phyloP scores from a whole-genome alignment of 2,888 invertebrate genomes.

The Gisinianus flammeolus region DNA sequence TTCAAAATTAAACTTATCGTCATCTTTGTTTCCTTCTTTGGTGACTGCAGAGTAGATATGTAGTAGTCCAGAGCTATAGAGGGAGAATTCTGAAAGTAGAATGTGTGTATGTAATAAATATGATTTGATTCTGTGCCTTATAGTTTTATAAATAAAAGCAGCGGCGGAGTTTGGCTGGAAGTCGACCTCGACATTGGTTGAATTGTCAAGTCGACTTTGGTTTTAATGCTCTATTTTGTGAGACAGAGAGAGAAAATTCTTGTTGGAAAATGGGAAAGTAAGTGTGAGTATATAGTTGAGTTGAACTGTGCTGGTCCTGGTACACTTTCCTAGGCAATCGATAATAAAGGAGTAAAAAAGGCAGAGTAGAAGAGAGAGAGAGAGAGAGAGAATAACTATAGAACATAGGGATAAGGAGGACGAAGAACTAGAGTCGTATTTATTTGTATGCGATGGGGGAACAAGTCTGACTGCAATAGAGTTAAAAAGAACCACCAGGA shows the following conservation, averaged over 20 bases:
- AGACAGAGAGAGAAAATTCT: not conserved
- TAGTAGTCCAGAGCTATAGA: not conserved
- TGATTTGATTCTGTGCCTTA: not conserved
- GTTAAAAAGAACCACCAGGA: not conserved
- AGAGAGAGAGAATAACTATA: not conserved
- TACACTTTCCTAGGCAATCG: constrained; percentile 19
- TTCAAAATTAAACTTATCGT: not conserved
- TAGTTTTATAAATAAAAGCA: not conserved
- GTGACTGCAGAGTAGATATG: not conserved
- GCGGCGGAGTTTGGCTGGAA: not conserved
- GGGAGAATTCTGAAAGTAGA: not conserved
- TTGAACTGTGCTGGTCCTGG: not conserved
- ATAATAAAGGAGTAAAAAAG: constrained; percentile 23
- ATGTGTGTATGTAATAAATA: too few species aligned
- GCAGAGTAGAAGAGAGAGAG: not conserved
- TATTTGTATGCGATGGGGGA: too few species aligned
- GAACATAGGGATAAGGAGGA: not conserved
- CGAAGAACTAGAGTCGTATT: not conserved
- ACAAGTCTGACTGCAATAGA: too few species aligned
- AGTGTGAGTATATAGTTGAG: not conserved
- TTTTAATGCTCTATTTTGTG: not conserved
- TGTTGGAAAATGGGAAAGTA: not conserved
- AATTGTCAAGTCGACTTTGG: not conserved
- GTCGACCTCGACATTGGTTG: too few species aligned
- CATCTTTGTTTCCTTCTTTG: not conserved